Evolutionary conservation across 2,113 vertebrate species (phyloP), one percentile per base, ranked within the genome.

Genomic region (Falcunculus frontatus): DNA sequence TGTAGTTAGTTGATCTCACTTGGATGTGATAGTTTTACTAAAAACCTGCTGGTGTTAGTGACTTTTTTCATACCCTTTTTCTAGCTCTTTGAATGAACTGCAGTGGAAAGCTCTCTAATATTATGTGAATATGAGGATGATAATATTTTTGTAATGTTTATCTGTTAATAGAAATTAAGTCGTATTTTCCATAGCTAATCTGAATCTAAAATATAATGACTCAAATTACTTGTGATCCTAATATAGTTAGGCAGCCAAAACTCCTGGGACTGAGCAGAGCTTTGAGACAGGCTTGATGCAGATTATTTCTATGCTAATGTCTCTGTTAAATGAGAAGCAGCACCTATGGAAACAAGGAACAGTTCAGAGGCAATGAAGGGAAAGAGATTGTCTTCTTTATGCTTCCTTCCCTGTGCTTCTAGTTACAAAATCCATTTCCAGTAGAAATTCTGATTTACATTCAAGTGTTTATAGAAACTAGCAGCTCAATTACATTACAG

Each of bases 241-340:
- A 96, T 39, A 46, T 12, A 78, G 56, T 87, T 76, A 94, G 77
- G 74, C 79, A 95, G 85, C 35, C n/a, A 74, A 75, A 72, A 73
- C 90, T 95, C 95, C 26, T 88, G 85, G 63, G 94, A 97, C 42
- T 26, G 73, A 94, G 77, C 75, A 77, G 47, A 85, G 74, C 46
- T 87, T 67, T 69, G 80, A 93, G 93, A 81, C 37, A 90, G 79
- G 19, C 35, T 93, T 60, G 47, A 37, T 93, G 77, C 67, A 94
- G 79, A 89, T 92, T 93, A 91, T 95, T 65, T 88, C 85, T 86
- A 87, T 89, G 68, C 87, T 96, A 95, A 96, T 96, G n/a, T 90
- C 65, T 94, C 62, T 97, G 64, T 79, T 97, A 92, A 95, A 90
- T 81, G 89, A 95, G 95, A 91, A 86, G 81, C 83, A 94, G 73